These are phyloP conservation scores for Rhea pennata DNA, from an alignment of 2,113 vertebrate genomes.

Conservation along the genomic window DNA sequence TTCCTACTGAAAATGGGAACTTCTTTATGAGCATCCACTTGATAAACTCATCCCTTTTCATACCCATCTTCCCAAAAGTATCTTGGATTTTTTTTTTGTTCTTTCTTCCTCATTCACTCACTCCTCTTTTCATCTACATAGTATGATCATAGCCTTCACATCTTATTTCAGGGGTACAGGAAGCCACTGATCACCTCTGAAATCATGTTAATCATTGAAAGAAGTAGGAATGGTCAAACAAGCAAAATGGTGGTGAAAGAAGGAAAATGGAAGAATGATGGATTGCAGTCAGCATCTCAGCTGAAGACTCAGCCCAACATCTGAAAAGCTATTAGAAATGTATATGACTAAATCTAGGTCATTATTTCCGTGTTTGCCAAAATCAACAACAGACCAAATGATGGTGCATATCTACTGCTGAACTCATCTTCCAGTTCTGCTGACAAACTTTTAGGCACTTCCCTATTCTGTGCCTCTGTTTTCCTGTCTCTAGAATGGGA, in stretches of 20 bases:
- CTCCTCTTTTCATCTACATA: background rate
- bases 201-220: background rate
- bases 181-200: background rate
- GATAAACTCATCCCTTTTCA: background rate
- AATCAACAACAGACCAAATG: constrained; percentile 8
- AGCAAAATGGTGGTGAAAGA: background rate
- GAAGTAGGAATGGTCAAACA: background rate
- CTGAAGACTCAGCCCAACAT: constrained; percentile 10
- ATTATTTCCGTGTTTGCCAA: background rate
- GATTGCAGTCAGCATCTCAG: background rate
- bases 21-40: background rate
- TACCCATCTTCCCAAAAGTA: background rate
- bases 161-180: background rate
- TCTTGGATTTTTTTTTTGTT: background rate
- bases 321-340: constrained; percentile 14
- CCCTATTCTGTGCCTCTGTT: background rate
- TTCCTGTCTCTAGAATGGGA: background rate
- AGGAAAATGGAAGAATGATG: background rate
- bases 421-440: background rate
- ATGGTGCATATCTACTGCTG: background rate
- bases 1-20: background rate
- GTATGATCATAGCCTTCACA: background rate
- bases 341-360: constrained; percentile 10
- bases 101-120: background rate
- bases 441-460: background rate